Base-by-base conservation (phyloP, 2,797 vertebrate genomes). In the Meda fulgida region DNA sequence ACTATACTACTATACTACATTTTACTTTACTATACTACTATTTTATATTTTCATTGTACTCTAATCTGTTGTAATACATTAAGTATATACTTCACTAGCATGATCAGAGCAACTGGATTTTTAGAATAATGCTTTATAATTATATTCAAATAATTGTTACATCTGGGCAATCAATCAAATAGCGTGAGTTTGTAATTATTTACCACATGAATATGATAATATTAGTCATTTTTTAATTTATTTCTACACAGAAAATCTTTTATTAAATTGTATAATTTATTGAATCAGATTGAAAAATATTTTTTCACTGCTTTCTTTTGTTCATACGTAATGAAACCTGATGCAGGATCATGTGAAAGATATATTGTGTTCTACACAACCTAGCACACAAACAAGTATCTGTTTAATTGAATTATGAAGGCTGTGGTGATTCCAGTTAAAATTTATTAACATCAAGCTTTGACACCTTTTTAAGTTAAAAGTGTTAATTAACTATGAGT, bases 401-500 rank as follows among this genome's bases (percentile, higher is more conserved):
- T 26, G 21, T 78, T 46, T 51, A 67, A 21, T 67, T 34, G 13
- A 80, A 51, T 58, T 40, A 58, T 26, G 3, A 51, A 77, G 34
- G 31, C 58, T 40, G 29, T 55, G 60, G 11, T 23, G 60, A 53
- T 55, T 83, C 46, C 63, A 53, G 63, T 84, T 67, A 5, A 67
- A 66, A n/a, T 69, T 43, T 67, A 38, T 84, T 63, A 78, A 58
- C 10, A 67, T 77, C 43, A 77, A 67, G 34, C 81, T 48, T 7
- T 34, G 55, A 80, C 43, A 53, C 16, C 46, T 84, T 78, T 84
- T 69, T 58, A 78, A 69, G 60, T 58, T 55, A 46, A 46, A 7
- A 84, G 65, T 76, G 81, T 78, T 58, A 84, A 84, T 84, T 69
- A 78, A 58, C 48, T 55, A 63, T 26, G 58, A 83, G 23, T 53